Conservation (phyloP, 30 jellyfish, hydroid and myxozoan species). For the Pseudorhiza aurosa region DNA sequence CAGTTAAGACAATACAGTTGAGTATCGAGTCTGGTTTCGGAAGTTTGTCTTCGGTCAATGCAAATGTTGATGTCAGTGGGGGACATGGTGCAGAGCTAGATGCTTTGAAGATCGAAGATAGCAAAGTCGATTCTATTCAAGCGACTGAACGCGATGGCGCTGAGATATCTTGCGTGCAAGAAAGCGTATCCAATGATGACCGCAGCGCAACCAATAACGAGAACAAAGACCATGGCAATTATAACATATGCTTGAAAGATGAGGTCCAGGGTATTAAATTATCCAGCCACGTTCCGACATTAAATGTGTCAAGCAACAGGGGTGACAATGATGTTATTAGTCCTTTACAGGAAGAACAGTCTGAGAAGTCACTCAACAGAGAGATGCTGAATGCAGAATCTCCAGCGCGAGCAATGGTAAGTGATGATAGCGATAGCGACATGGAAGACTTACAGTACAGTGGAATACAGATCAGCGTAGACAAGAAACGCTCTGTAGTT, state of each 20-base stretch:
- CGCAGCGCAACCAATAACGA: neutral
- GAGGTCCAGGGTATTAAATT: neutral
- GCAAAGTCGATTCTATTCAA: neutral
- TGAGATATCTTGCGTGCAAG: neutral
- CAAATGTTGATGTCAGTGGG: too few species aligned
- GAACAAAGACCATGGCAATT: neutral
- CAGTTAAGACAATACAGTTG: neutral
- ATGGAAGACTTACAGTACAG: neutral
- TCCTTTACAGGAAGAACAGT: neutral
- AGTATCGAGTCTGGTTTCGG: too few species aligned
- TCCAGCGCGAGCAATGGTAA: neutral
- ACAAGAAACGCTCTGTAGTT: neutral
- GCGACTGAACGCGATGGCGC: neutral
- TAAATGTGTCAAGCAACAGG: neutral
- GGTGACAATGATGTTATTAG: neutral
- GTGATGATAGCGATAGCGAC: slow-evolving; percentile 3
- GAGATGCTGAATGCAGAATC: too few species aligned
- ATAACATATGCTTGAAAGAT: neutral
- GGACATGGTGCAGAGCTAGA: neutral
- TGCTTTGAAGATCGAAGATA: neutral
- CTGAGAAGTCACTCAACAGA: too few species aligned
- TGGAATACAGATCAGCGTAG: neutral
- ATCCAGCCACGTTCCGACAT: neutral
- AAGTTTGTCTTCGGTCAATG: too few species aligned
- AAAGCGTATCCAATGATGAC: neutral